These are phyloP conservation scores for Campylorhamphus procurvoides DNA, from an alignment of 2,113 vertebrate species.

Conservation along the genomic window DNA sequence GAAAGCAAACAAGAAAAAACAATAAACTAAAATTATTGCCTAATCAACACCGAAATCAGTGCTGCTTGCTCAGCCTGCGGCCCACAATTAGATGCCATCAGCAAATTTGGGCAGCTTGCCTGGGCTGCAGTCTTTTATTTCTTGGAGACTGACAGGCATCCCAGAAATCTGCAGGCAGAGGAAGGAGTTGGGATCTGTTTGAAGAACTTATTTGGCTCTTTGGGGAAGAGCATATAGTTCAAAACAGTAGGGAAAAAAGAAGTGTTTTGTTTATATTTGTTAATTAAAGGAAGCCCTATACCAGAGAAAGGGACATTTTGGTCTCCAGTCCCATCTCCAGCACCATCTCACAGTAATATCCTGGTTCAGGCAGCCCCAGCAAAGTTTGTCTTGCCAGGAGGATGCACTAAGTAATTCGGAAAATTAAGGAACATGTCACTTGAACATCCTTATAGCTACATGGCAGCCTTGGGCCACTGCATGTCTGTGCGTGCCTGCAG, in stretches of 20 bases:
- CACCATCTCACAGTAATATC: not conserved
- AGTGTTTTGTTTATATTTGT: not conserved
- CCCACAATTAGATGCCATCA: constrained; percentile 68
- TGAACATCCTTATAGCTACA: not conserved
- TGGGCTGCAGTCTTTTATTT: constrained; percentile 59
- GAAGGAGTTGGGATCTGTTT: not conserved
- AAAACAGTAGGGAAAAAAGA: not conserved
- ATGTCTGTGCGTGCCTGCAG: not conserved
- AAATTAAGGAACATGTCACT: not conserved
- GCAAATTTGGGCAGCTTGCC: constrained; percentile 64
- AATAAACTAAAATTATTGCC: constrained; percentile 58
- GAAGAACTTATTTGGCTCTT: not conserved
- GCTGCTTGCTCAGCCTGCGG: constrained; percentile 55
- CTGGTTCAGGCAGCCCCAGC: not conserved
- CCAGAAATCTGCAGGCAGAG: constrained; percentile 3
- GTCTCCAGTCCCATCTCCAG: not conserved
- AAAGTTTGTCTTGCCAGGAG: not conserved
- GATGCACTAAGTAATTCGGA: not conserved
- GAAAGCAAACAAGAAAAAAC: constrained; percentile 47
- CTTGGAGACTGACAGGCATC: constrained; percentile 20
- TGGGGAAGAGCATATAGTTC: not conserved
- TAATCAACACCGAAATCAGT: constrained; percentile 59
- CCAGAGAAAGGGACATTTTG: not conserved
- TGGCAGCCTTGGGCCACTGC: not conserved
- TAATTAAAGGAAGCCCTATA: not conserved